Conservation (phyloP, 2,888 invertebrate genomes). For the Philereme transversata region DNA sequence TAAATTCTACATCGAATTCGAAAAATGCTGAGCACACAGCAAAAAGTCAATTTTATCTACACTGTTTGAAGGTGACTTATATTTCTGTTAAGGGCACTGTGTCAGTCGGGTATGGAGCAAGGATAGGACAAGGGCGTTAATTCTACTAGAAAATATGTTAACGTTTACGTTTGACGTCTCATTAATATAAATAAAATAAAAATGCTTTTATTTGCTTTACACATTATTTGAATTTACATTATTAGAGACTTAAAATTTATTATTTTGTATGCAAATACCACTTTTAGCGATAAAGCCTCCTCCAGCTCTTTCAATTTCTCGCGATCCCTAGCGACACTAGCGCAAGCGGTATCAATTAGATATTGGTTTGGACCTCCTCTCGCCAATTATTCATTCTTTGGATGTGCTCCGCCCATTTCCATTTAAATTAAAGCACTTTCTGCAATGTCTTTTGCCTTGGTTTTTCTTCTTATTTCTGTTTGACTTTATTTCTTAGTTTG, state of each 20-base stretch:
- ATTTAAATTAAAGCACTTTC: too few species aligned
- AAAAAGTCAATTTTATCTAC: conserved; percentile 50
- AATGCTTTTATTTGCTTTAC: too few species aligned
- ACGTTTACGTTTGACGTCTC: not conserved
- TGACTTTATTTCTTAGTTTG: too few species aligned
- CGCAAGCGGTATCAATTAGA: too few species aligned
- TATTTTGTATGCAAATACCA: not conserved
- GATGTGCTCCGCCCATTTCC: too few species aligned
- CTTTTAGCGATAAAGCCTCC: too few species aligned
- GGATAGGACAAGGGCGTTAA: conserved; percentile 18
- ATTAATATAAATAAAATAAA: not conserved
- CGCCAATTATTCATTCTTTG: too few species aligned
- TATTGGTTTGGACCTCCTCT: too few species aligned
- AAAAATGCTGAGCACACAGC: conserved; percentile 41
- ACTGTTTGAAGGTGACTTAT: conserved; percentile 46
- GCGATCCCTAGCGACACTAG: too few species aligned
- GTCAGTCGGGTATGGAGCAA: conserved; percentile 36
- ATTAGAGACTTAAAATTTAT: not conserved
- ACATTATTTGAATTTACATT: conserved; percentile 2
- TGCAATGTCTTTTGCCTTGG: too few species aligned
- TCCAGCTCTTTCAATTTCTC: too few species aligned
- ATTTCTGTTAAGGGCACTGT: conserved; percentile 49
- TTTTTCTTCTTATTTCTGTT: too few species aligned
- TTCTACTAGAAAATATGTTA: not conserved
- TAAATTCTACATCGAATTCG: conserved; percentile 35